Evolutionary conservation across 2,888 invertebrate species (phyloP).

Genomic region (Onchidella celtica): DNA sequence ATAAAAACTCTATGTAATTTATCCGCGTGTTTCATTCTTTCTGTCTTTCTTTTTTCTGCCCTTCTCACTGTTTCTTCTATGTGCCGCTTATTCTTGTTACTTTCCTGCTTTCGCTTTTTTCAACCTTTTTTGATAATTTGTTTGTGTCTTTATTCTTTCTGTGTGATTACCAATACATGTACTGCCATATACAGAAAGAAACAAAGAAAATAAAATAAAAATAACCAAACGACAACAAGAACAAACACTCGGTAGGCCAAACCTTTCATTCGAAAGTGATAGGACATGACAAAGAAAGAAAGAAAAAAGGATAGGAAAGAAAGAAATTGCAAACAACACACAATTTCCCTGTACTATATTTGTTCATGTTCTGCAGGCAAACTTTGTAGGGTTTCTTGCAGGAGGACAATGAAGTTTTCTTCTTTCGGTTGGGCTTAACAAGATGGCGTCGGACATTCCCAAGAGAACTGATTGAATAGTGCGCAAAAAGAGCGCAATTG

Average conservation of each 20-base stretch:
- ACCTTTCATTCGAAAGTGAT: neutral
- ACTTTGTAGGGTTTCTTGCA: no score
- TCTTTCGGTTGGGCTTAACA: no score
- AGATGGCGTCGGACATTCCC: no score
- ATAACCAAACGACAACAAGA: neutral
- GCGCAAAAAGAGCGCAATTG: no score
- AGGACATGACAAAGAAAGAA: no score
- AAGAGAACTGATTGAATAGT: no score
- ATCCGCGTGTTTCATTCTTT: neutral
- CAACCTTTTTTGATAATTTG: neutral
- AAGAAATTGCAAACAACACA: no score
- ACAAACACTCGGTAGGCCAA: neutral
- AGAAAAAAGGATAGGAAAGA: no score
- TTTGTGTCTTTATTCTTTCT: neutral
- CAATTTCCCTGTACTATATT: no score
- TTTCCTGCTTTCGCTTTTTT: neutral
- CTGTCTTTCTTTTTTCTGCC: neutral
- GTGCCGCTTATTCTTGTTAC: neutral
- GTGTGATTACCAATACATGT: neutral
- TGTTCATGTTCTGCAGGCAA: no score
- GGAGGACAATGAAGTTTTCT: no score
- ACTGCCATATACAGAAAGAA: neutral
- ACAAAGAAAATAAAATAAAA: neutral
- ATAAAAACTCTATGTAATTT: no score
- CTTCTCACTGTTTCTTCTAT: slow-evolving; percentile 7